A percentile compares a stretch with the other conserved stretches of the same genome.
These are phyloP conservation scores for Camelus bactrianus DNA, from an alignment of 2,113 vertebrate species.

Conservation along the genomic window DNA sequence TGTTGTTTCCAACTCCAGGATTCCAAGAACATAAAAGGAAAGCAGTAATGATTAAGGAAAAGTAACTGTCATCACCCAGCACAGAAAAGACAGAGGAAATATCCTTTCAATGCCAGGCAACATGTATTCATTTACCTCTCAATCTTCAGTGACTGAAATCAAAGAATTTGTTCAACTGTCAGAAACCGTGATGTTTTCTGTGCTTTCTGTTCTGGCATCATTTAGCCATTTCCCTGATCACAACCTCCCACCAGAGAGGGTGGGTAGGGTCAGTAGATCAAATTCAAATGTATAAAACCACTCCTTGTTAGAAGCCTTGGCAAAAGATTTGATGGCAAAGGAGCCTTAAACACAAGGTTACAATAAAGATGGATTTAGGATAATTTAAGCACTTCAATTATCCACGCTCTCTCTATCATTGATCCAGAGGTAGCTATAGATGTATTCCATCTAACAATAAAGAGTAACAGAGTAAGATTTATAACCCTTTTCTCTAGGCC, in stretches of 20 bases:
- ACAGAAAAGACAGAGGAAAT: background rate
- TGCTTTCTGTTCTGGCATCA: background rate
- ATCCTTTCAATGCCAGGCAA: background rate
- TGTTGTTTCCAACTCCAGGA: slow-evolving; percentile 46
- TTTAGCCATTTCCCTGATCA: background rate
- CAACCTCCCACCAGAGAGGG: background rate
- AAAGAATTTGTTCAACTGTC: background rate
- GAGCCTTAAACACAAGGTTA: background rate
- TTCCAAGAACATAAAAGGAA: slow-evolving; percentile 54
- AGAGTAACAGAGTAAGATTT: background rate
- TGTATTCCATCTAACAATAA: background rate
- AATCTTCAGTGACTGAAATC: background rate
- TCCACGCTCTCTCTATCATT: background rate
- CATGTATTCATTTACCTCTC: background rate
- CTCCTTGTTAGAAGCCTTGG: background rate
- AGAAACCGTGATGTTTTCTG: background rate
- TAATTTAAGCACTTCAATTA: background rate
- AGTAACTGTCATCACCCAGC: slow-evolving; percentile 44
- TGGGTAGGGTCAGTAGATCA: background rate
- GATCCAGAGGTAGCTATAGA: background rate
- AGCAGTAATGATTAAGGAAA: slow-evolving; percentile 12
- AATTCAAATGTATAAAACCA: background rate
- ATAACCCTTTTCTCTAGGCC: background rate
- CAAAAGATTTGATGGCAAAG: background rate
- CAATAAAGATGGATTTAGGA: background rate